Evolutionary conservation across 2,113 vertebrate genomes (phyloP).

Genomic region (Neomonachus schauinslandi): DNA sequence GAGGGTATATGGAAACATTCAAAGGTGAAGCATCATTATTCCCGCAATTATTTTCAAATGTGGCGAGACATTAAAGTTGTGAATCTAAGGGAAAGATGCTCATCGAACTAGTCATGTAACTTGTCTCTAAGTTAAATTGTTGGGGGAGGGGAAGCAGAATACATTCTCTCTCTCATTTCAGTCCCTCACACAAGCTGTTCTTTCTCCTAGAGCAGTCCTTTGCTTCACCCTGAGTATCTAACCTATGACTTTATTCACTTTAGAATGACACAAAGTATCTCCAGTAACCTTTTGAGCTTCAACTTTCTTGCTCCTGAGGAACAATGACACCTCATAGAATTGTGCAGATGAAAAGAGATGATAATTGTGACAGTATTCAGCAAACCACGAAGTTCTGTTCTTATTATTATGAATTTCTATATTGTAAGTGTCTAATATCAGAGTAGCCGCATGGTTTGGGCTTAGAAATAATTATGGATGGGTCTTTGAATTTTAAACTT

Average conservation of each 20-base stretch:
- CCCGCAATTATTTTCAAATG: neutral
- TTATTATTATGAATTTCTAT: neutral
- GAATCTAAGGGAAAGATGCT: neutral
- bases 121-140: neutral
- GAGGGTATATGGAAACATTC: neutral
- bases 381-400: neutral
- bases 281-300: neutral
- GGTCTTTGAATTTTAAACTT: neutral
- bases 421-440: neutral
- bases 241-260: neutral
- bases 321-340: neutral
- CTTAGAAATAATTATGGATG: conserved; percentile 1
- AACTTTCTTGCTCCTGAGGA: neutral
- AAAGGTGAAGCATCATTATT: neutral
- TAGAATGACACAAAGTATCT: neutral
- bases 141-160: neutral
- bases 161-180: neutral
- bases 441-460: neutral
- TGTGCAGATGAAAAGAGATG: neutral
- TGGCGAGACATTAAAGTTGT: neutral
- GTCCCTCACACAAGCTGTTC: neutral
- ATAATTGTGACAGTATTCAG: neutral
- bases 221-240: neutral
- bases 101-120: neutral
- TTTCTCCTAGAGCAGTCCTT: neutral